These are phyloP conservation scores for Dromaius novaehollandiae DNA, from an alignment of 2,113 vertebrate genomes.

Conservation along the genomic window DNA sequence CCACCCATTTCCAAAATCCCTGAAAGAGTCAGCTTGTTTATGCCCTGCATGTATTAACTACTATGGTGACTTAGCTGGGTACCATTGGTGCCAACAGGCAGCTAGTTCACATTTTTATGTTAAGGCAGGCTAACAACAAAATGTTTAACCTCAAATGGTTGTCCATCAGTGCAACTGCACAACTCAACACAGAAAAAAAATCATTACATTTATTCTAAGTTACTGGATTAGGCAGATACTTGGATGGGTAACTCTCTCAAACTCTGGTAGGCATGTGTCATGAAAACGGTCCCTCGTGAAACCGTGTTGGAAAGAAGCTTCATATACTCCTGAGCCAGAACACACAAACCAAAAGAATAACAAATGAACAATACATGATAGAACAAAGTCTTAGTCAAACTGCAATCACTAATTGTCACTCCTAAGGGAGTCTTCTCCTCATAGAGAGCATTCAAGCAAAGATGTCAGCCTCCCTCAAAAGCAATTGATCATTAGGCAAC, in stretches of 20 bases:
- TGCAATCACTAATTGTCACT: not conserved
- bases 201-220: not conserved
- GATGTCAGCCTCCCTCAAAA: rapidly evolving
- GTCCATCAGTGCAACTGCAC: not conserved
- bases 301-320: not conserved
- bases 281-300: not conserved
- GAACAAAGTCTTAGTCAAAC: not conserved
- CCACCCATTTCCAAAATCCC: not conserved
- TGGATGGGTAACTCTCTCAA: not conserved
- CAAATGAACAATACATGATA: not conserved
- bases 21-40: not conserved
- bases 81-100: not conserved
- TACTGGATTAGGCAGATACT: not conserved
- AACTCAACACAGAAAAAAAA: not conserved
- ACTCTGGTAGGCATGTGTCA: not conserved
- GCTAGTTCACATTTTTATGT: not conserved
- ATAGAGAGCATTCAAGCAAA: not conserved
- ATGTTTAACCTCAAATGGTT: not conserved
- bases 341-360: not conserved
- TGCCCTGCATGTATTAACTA: not conserved
- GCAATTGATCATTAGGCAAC: not conserved
- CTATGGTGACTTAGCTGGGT: not conserved
- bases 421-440: not conserved
- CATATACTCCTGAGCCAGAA: not conserved
- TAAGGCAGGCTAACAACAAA: not conserved